These are phyloP conservation scores for Thysanoteuthis rhombus DNA, from an alignment of 2,888 invertebrate species.

Conservation along the genomic window DNA sequence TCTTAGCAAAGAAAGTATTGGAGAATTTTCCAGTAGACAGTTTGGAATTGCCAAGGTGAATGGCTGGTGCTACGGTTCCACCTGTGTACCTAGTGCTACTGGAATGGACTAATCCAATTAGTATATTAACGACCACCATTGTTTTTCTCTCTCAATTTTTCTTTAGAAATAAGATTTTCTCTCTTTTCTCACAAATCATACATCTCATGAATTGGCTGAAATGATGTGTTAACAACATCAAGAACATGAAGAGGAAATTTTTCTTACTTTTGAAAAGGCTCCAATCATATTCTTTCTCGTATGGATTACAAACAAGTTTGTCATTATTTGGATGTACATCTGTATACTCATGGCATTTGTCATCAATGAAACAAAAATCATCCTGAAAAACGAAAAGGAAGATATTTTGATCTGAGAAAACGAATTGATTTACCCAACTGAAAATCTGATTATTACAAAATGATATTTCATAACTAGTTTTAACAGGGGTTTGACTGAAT, in stretches of 20 bases:
- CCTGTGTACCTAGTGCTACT: no score
- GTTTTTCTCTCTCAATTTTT: not conserved
- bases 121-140: not conserved
- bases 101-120: no score
- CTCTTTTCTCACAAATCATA: not conserved
- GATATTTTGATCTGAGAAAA: not conserved
- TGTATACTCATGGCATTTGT: constrained; percentile 43
- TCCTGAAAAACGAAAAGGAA: constrained; percentile 34
- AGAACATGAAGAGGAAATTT: not conserved
- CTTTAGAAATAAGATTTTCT: not conserved
- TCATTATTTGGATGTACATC: constrained; percentile 42
- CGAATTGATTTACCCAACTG: no score
- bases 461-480: no score
- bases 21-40: no score
- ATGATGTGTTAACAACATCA: not conserved
- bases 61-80: no score
- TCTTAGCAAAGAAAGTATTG: no score
- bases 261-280: constrained; percentile 41
- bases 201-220: not conserved
- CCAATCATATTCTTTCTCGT: constrained; percentile 42
- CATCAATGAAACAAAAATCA: constrained; percentile 47
- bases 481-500: no score
- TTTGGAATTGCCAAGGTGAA: no score
- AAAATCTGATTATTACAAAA: no score
- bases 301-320: constrained; percentile 43